Evolutionary conservation across 1,140 invertebrate genomes (phyloP), one percentile per base, ranked within the genome.

Genomic region (Drosophila bipectinata): DNA sequence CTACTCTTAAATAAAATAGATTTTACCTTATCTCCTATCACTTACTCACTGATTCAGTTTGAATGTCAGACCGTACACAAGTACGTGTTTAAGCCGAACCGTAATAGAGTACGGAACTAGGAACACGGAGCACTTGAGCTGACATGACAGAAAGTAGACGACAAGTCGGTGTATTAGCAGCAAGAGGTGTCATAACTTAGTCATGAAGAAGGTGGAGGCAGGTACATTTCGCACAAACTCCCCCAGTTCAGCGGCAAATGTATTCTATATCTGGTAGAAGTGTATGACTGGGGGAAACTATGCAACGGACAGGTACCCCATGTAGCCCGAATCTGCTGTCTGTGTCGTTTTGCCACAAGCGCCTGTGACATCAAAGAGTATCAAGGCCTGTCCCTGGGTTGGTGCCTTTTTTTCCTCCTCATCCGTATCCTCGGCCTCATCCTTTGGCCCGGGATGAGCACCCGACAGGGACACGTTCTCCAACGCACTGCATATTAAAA

Each of bases 21-120:
- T 14, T 44, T 44, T n/a, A 5, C 41, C 24, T 24, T 9, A 47
- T 15, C 44, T 8, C 18, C 15, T 9, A 47, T 9, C 8, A 18
- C 5, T 14, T 9, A 9, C 8, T 21, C 41, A 7, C 51, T 18
- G 3, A 15, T 53, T 34, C 51, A 5, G 44, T 15, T 47, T 78
- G 78, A 74, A 88, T 69, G 71, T 4, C 68, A 44, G 30, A 18
- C 48, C 56, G 71, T 37, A 37, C 34, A 12, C 51, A 82, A 88
- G 61, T 78, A 88, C 71, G 83, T 87, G 83, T 88, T 87, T 72
- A 79, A 87, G 74, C 62, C 45, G 62, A n/a, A 63, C 59, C 76
- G 39, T 48, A 56, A n/a, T 18, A 48, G 51, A 21, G 39, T n/a
- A 41, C 39, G 39, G 15, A 52, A 30, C 44, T 59, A 54, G 67